Conservation (phyloP, 2,888 invertebrate genomes). For the Aphodius sticticus region DNA sequence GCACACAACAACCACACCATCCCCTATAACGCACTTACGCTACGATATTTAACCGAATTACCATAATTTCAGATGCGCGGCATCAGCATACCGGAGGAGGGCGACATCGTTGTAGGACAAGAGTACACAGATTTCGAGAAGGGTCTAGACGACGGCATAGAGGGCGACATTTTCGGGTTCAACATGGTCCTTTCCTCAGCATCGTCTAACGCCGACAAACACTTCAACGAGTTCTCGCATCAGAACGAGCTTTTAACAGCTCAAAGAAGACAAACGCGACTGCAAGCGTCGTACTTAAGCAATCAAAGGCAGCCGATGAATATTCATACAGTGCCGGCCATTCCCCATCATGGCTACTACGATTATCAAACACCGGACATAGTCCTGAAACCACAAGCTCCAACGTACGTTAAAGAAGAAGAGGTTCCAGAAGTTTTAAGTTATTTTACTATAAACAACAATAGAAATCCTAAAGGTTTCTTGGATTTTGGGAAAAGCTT, state of each 20-base stretch:
- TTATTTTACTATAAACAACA: constrained; percentile 44
- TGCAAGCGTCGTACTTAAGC: constrained; percentile 14
- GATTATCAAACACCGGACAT: constrained; percentile 14
- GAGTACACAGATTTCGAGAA: constrained; percentile 73
- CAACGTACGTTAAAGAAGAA: constrained; percentile 10
- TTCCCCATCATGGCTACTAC: constrained; percentile 16
- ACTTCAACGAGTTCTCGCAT: constrained; percentile 5
- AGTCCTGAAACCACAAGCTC: too few species aligned
- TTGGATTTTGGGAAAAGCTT: constrained; percentile 40
- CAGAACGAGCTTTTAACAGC: constrained; percentile 30
- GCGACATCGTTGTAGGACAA: constrained; percentile 75
- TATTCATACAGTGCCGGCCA: constrained; percentile 25
- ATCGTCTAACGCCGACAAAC: constrained; percentile 49
- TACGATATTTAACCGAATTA: not conserved
- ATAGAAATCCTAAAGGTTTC: constrained; percentile 43
- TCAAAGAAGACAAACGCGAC: constrained; percentile 27
- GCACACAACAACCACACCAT: not conserved
- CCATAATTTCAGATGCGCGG: constrained; percentile 64
- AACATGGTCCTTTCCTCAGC: constrained; percentile 70
- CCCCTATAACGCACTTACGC: not conserved
- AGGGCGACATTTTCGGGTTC: constrained; percentile 73
- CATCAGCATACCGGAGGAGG: constrained; percentile 65
- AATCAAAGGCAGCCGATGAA: constrained; percentile 27
- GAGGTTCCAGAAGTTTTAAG: constrained; percentile 45
- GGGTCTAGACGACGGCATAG: constrained; percentile 70